phyloP scores from a whole-genome alignment of 2,797 vertebrate genomes.

The Pristis pectinata region DNA sequence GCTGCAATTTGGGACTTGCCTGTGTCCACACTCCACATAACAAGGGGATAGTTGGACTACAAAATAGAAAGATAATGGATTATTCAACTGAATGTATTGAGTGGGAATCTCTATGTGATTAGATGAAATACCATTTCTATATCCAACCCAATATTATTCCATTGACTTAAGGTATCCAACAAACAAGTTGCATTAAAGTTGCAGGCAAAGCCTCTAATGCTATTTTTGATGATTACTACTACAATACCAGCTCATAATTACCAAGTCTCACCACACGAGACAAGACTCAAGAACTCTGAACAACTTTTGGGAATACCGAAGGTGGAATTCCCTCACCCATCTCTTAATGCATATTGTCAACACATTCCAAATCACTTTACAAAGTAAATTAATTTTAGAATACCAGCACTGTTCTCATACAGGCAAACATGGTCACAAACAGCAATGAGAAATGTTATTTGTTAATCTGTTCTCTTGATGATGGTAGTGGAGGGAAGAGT shows the following conservation, averaged over 20 bases:
- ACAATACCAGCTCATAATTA: not conserved
- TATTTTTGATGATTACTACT: not conserved
- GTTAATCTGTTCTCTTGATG: not conserved
- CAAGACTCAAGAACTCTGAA: not conserved
- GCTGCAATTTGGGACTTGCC: not conserved
- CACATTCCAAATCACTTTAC: not conserved
- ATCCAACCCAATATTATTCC: not conserved
- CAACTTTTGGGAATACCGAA: not conserved
- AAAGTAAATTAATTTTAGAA: not conserved
- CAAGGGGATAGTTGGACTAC: not conserved
- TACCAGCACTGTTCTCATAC: not conserved
- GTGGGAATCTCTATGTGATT: too few species aligned
- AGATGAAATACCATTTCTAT: not conserved
- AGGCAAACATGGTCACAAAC: not conserved
- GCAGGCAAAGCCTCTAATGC: not conserved
- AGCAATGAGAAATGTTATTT: not conserved
- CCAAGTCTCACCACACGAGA: not conserved
- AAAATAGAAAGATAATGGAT: not conserved
- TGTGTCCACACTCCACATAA: too few species aligned
- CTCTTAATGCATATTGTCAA: too few species aligned
- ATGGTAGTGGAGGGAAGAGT: not conserved
- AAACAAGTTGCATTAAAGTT: not conserved
- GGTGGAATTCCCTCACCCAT: not conserved
- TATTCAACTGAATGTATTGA: not conserved
- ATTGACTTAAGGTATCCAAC: not conserved